Base-by-base conservation (phyloP, 2,888 invertebrate species). In the Trachelus stipa region DNA sequence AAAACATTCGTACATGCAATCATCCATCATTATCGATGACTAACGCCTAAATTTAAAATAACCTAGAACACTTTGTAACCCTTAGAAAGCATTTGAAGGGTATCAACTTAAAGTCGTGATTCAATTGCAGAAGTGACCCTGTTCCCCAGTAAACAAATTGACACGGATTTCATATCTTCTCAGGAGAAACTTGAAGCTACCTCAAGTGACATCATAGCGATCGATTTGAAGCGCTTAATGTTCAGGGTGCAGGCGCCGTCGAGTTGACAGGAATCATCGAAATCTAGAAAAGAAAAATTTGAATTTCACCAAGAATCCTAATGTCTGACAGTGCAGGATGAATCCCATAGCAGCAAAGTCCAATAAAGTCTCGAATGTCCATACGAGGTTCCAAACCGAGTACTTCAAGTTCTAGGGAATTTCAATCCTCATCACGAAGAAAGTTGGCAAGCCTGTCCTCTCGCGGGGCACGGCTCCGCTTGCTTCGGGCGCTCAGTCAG, bases 391-490 rank as follows among this genome's bases (percentile, higher is more conserved):
- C 56, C 2, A 56, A 56, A 2, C 23, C 56, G 23, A 23, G 23
- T 56, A 6, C 56, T 56, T 56, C 23, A 2, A 56, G 9, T 56
- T 56, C 23, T 56, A 56, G 56, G 56, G 23, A 56, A 56, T 56
- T 56, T 23, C 2, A 2, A 56, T 2, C 56, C 56, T 23, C 15
- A 9, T 23, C 56, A 23, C 23, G 23, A 23, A 4, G 35, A 11
- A 56, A 3, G 83, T 90, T 90, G 90, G 87, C 82, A 83, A 81
- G 79, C 75, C 80, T 87, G 88, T 1, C 12, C 76, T 37, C 86
- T 85, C 81, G 83, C 85, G 88, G 89, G 89, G 89, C 87, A 88
- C 86, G 90, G 88, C 88, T 90, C 88, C 78, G 76, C 81, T 80
- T 78, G 83, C 81, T 79, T 83, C 83, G 81, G 85, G 81, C 85